Conservation (phyloP, 2,888 invertebrate species). For the Cataglyphis livida region DNA sequence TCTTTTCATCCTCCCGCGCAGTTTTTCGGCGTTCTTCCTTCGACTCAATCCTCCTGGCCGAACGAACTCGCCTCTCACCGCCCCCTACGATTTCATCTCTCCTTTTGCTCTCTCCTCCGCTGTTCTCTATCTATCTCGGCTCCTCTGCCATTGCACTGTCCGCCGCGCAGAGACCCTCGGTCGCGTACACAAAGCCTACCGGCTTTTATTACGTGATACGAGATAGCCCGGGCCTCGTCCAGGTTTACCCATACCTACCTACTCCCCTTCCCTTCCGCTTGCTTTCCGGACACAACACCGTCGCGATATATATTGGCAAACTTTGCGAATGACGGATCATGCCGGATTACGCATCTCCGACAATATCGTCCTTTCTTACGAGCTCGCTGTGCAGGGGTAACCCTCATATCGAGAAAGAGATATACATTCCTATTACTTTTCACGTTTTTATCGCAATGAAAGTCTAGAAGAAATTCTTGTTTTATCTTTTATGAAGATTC, state of each 20-base stretch:
- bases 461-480: background rate
- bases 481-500: constrained; percentile 2
- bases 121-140: constrained; percentile 35
- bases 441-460: background rate
- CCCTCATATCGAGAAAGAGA: background rate
- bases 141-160: constrained; percentile 55
- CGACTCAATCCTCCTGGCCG: constrained; percentile 73
- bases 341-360: constrained; percentile 75
- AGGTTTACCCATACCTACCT: constrained; percentile 35
- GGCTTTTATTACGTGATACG: constrained; percentile 80
- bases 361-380: constrained; percentile 73
- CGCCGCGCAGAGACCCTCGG: constrained; percentile 67
- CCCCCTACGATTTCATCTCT: constrained; percentile 41
- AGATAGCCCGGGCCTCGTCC: constrained; percentile 69
- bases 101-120: background rate
- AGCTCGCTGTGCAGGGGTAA: background rate
- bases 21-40: constrained; percentile 64
- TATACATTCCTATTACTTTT: background rate
- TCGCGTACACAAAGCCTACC: constrained; percentile 77
- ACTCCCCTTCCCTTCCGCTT: constrained; percentile 16
- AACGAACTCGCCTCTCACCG: constrained; percentile 39
- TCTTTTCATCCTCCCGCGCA: constrained; percentile 48
- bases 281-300: constrained; percentile 55
- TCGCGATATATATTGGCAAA: constrained; percentile 67
- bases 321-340: constrained; percentile 76